These are phyloP conservation scores for Antennarius striatus DNA, from an alignment of 2,113 vertebrate genomes.

Conservation along the genomic window DNA sequence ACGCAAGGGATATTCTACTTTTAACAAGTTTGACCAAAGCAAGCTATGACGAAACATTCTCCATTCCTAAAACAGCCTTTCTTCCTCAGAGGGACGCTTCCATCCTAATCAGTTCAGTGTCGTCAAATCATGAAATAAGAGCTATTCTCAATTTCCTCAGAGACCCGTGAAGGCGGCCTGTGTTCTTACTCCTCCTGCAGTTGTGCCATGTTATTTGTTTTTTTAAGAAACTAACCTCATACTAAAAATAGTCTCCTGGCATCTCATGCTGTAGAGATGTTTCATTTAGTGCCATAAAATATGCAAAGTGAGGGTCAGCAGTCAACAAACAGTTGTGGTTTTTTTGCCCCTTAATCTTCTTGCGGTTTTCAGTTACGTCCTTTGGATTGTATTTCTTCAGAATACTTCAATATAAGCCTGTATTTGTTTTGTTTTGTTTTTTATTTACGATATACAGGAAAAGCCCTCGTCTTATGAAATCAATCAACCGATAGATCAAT, in stretches of 20 bases:
- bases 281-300: constrained; percentile 67
- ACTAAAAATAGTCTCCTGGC: constrained; percentile 46
- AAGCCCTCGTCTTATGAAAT: not conserved
- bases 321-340: not conserved
- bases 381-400: constrained; percentile 4
- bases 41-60: not conserved
- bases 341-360: constrained; percentile 9
- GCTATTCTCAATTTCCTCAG: constrained; percentile 14
- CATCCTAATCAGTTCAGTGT: not conserved
- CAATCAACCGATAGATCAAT: not conserved
- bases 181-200: constrained; percentile 18
- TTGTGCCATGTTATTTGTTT: constrained; percentile 40
- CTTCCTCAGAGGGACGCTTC: not conserved
- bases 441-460: not conserved
- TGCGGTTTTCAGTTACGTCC: constrained; percentile 1
- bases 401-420: constrained; percentile 16
- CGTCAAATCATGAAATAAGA: constrained; percentile 26
- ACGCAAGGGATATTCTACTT: constrained; percentile 9
- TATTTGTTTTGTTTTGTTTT: not conserved
- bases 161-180: constrained; percentile 18
- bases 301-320: constrained; percentile 58
- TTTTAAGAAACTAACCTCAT: constrained; percentile 44
- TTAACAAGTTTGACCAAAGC: not conserved
- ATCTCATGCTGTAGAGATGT: constrained; percentile 30
- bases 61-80: not conserved